phyloP scores from a whole-genome alignment of 2,113 vertebrate genomes.

The Morphnarchus princeps region DNA sequence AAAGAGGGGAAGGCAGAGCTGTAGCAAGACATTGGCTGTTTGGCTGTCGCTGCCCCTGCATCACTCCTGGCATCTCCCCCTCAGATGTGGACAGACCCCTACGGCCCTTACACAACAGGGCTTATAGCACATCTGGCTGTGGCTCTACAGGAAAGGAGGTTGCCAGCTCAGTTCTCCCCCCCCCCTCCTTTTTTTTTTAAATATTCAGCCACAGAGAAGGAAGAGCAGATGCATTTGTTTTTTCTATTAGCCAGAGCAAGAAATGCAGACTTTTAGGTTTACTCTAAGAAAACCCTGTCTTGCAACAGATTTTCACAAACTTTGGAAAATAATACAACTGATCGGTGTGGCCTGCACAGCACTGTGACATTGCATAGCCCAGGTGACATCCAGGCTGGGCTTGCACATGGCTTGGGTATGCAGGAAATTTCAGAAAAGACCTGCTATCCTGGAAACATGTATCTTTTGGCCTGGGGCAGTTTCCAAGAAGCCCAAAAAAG shows the following conservation, averaged over 20 bases:
- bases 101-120: neutral
- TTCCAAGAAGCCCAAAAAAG: neutral
- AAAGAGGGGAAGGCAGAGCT: neutral
- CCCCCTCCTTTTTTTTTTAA: too few relatives aligned
- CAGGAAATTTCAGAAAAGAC: neutral
- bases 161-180: neutral
- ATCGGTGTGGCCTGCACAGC: neutral
- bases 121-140: neutral
- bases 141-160: neutral
- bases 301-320: neutral
- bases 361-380: neutral
- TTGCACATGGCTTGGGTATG: neutral
- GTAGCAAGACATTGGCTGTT: neutral
- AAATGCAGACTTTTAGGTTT: neutral
- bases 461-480: neutral
- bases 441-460: neutral
- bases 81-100: neutral
- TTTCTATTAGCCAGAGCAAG: neutral
- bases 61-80: neutral
- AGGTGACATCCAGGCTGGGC: neutral
- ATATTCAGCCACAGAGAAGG: neutral
- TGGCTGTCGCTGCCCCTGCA: rapidly evolving
- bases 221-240: neutral
- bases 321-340: neutral
- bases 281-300: neutral